Base-by-base conservation (phyloP, 1,140 invertebrate species). In the Drosophila lowei region DNA sequence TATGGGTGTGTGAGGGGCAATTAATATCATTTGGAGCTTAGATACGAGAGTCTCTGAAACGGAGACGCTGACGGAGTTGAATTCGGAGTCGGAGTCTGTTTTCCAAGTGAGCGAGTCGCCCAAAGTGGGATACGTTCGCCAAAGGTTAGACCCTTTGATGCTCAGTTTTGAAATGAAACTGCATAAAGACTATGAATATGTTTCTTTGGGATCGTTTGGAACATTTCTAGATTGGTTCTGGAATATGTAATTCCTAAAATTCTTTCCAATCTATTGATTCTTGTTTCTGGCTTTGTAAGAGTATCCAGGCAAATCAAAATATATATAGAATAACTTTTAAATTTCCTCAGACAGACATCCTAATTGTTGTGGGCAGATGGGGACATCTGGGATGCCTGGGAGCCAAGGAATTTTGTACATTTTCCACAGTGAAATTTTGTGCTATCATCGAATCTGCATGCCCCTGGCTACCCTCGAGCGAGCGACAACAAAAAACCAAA, bases 11-110 rank as follows among this genome's bases (percentile, higher is more conserved):
- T 15, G 34, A 25, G 61, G 52, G 75, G 79, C 79, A 84, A 84
- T 79, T 84, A 79, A 84, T 84, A 84, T 50, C 59, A 84, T 75
- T 84, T 85, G 79, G 79, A 76, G 55, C 67, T 59, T 64, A 59
- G 11, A 57, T 41, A 21, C 18, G 57, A 38, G 57, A 13, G 30
- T 11, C 18, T 11, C 56, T 15, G 21, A n/a, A 42, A 16, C n/a
- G 54, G n/a, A 13, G 54, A 38, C 6, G 23, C 43, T 30, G 30
- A 52, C 18, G 2, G 11, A 18, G 18, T 18, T 2, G 18, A 2
- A 18, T 1, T 18, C 2, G 15, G 3, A 16, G 28, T 47, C 50
- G 23, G 49, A 6, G 48, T 28, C 58, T 46, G 13, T 54, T 63
- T 72, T 72, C 70, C 70, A 61, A 72, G 44, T 63, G 70, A 72